These are phyloP conservation scores for Panopea generosa DNA, from an alignment of 2,888 invertebrate genomes.

Conservation along the genomic window DNA sequence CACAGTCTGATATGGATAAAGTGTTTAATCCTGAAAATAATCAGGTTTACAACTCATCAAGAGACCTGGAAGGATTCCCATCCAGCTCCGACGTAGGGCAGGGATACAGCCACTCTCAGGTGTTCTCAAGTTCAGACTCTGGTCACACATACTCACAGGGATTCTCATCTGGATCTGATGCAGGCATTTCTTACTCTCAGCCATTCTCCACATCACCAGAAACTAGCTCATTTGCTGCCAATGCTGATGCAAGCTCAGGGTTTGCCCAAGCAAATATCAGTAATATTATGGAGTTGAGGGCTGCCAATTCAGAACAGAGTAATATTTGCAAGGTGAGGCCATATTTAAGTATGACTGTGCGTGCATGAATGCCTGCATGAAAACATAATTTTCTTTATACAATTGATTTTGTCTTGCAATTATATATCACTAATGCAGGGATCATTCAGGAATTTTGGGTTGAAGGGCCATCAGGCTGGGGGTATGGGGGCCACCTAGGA, in stretches of 20 bases:
- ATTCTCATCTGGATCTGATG: slow-evolving; percentile 36
- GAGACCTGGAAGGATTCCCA: slow-evolving; percentile 47
- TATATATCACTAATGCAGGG: no score
- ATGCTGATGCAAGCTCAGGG: slow-evolving; percentile 29
- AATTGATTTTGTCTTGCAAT: no score
- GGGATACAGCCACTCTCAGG: slow-evolving; percentile 35
- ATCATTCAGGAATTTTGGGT: no score
- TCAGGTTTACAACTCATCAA: slow-evolving; percentile 43
- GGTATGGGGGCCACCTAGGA: no score
- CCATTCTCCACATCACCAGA: slow-evolving; percentile 44
- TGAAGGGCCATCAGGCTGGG: no score
- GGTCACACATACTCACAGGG: slow-evolving; percentile 37
- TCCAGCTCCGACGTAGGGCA: slow-evolving; percentile 26
- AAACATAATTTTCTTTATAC: no score
- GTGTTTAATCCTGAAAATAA: slow-evolving; percentile 44
- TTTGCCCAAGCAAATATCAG: slow-evolving; percentile 50
- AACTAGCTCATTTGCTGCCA: slow-evolving; percentile 16
- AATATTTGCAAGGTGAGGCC: slow-evolving; percentile 87
- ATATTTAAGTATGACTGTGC: neutral
- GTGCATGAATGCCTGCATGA: neutral
- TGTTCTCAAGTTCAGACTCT: slow-evolving; percentile 37
- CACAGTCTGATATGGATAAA: slow-evolving; percentile 55
- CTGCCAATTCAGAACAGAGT: slow-evolving; percentile 66
- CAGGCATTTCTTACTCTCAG: slow-evolving; percentile 39
- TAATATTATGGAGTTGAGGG: slow-evolving; percentile 59